phyloP scores from a whole-genome alignment of 2,888 invertebrate species.

The Ectropis crepuscularia region DNA sequence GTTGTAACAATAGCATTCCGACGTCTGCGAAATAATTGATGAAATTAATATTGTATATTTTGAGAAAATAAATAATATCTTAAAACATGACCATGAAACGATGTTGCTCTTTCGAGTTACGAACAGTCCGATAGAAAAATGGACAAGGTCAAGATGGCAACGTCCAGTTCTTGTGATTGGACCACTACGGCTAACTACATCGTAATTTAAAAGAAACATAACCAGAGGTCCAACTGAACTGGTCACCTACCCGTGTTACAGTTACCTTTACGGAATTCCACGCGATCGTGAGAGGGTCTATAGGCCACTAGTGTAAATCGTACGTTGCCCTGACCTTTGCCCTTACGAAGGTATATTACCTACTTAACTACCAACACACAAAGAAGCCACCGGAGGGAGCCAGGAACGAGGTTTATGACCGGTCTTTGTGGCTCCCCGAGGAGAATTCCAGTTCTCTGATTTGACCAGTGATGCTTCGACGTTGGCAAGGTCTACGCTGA shows the following conservation, averaged over 20 bases:
- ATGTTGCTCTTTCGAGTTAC: too few species aligned
- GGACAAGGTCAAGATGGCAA: too few species aligned
- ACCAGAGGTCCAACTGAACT: conserved; percentile 20
- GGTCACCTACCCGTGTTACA: conserved; percentile 27
- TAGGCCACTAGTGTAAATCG: conserved; percentile 64
- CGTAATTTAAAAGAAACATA: not conserved
- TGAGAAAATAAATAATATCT: too few species aligned
- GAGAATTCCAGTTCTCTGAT: not conserved
- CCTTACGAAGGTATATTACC: conserved; percentile 21
- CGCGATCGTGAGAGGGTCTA: conserved; percentile 58
- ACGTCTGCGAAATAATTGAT: too few species aligned
- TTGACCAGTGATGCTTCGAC: not conserved
- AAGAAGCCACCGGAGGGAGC: not conserved
- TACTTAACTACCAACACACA: not conserved
- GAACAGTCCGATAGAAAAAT: too few species aligned
- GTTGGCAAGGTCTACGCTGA: not conserved
- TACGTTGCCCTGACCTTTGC: conserved; percentile 53
- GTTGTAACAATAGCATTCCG: too few species aligned
- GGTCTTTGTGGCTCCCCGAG: not conserved
- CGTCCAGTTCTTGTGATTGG: too few species aligned
- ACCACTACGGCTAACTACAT: not conserved
- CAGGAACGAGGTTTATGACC: not conserved
- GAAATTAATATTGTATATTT: too few species aligned
- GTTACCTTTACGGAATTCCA: conserved; percentile 61
- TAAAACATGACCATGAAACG: too few species aligned